Percentiles rank a stretch among this genome's conserved stretches.
Evolutionary conservation across 2,113 vertebrate species (phyloP).

Genomic region (Hydropotes inermis): DNA sequence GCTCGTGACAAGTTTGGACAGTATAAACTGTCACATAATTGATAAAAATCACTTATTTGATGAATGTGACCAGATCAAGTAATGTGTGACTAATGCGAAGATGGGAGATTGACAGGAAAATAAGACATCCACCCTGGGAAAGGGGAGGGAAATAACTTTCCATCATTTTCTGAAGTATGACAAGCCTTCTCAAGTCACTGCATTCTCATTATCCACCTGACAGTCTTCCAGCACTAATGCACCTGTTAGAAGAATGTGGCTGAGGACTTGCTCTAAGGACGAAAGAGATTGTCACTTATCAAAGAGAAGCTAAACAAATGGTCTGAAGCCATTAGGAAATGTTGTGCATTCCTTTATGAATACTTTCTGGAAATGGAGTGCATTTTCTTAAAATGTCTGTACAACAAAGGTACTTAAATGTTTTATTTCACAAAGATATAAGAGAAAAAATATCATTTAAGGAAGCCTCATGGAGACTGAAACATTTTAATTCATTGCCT

Average conservation of each 20-base stretch:
- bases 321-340: slow-evolving; percentile 5
- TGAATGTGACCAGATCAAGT: slow-evolving; percentile 65
- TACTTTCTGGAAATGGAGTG: background rate
- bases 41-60: slow-evolving; percentile 70
- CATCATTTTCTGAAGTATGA: slow-evolving; percentile 63
- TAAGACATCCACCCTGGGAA: slow-evolving; percentile 60
- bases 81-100: slow-evolving; percentile 59
- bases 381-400: background rate
- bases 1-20: slow-evolving; percentile 68
- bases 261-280: slow-evolving; percentile 44
- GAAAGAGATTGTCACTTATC: slow-evolving; percentile 60
- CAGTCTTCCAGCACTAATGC: slow-evolving; percentile 63
- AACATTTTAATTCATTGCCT: background rate
- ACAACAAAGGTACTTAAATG: background rate
- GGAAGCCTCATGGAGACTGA: background rate
- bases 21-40: slow-evolving; percentile 66
- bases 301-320: slow-evolving; percentile 33
- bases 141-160: slow-evolving; percentile 53
- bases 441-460: background rate
- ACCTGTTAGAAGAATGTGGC: slow-evolving; percentile 69
- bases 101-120: slow-evolving; percentile 70
- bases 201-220: slow-evolving; percentile 77
- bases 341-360: background rate
- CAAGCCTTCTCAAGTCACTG: slow-evolving; percentile 61
- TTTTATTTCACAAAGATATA: background rate